Evolutionary conservation across 2,888 invertebrate species (phyloP), one percentile per base, ranked within the genome.

Genomic region (Hyles lineata): DNA sequence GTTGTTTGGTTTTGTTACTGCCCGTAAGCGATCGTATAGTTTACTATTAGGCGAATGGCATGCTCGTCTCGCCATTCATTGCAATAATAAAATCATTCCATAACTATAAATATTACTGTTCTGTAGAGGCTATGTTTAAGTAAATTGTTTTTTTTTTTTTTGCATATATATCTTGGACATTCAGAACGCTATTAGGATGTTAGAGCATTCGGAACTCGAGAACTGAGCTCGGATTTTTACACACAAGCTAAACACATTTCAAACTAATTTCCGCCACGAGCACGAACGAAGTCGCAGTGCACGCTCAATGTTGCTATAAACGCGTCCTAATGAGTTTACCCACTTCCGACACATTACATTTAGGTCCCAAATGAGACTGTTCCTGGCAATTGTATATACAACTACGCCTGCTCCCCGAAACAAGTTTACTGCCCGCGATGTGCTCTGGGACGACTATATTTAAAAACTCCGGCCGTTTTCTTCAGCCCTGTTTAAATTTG

Each of bases 341-440:
- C 67, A 67, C 23, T 67, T 67, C 43, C 50, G 50, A 32, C 50
- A 61, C 25, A 25, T 29, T 58, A 70, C 29, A 32, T 55, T 67
- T 17, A 67, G 67, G 67, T 67, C 67, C 67, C 67, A 67, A 50
- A 43, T 67, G 43, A 67, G 50, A 23, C 67, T 67, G 43, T 50
- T 15, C 17, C 17, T 67, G 50, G n/a, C 43, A 50, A 50, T 50
- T 67, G 43, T 43, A 43, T 67, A 21, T 17, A 50, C 63, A 67
- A 50, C 50, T 67, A 23, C 50, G 67, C 67, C 7, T 43, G 35
- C 21, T 50, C 21, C 19, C 6, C 43, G 43, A 19, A 25, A 67
- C 67, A 50, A 67, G 23, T n/a, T 50, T 67, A 43, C 25, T 25
- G 43, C 43, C 15, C 43, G 43, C 43, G 43, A 60, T 23, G 43